phyloP scores from a whole-genome alignment of 2,888 invertebrate genomes.

The Apamea anceps region DNA sequence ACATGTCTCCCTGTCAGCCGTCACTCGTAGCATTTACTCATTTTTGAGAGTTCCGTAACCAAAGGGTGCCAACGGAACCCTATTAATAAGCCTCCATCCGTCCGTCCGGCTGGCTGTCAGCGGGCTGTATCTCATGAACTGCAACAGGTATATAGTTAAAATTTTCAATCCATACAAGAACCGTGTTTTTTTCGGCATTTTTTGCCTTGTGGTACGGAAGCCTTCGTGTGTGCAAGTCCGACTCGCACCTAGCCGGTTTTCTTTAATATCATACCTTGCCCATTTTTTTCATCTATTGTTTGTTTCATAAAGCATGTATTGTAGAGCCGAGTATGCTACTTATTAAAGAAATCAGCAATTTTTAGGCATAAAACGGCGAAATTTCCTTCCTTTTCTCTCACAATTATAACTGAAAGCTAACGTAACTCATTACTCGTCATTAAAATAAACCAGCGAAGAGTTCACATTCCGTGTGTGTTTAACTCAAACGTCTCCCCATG shows the following conservation, averaged over 20 bases:
- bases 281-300: neutral
- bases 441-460: slow-evolving; percentile 23
- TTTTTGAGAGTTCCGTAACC: neutral
- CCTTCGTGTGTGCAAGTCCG: no score
- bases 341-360: neutral
- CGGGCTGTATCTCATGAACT: neutral
- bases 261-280: neutral
- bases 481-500: slow-evolving; percentile 26
- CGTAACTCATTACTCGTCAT: slow-evolving; percentile 42
- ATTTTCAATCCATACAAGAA: neutral
- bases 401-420: slow-evolving; percentile 23
- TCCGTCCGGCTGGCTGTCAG: neutral
- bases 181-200: no score
- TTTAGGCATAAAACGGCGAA: neutral
- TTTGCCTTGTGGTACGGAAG: no score
- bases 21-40: neutral
- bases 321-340: no score
- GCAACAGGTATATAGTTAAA: neutral
- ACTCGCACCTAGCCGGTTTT: neutral
- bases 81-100: no score
- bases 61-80: neutral
- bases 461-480: slow-evolving; percentile 31
- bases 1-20: no score
- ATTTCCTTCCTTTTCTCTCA: neutral
- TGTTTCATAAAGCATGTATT: neutral